Percentiles rank a stretch among this genome's conserved stretches.
These are phyloP conservation scores for Phasia obesa DNA, from an alignment of 2,888 invertebrate genomes.

Conservation along the genomic window DNA sequence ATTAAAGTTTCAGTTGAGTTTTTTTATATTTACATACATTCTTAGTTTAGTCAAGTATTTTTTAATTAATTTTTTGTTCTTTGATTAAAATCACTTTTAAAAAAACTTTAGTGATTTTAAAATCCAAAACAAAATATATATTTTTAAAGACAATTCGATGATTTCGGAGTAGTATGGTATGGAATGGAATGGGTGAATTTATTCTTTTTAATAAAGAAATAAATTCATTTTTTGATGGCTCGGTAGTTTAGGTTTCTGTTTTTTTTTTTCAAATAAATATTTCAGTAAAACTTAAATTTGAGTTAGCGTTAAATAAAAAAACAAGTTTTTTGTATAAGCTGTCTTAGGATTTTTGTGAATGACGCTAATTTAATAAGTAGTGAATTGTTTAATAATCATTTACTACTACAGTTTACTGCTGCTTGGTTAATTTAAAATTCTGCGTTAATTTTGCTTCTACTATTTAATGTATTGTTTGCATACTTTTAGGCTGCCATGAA, in stretches of 20 bases:
- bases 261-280: slow-evolving; percentile 25
- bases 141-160: slow-evolving; percentile 63
- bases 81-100: slow-evolving; percentile 36
- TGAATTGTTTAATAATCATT: slow-evolving; percentile 4
- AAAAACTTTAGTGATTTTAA: slow-evolving; percentile 30
- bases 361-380: slow-evolving; percentile 1
- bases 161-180: slow-evolving; percentile 63
- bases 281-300: slow-evolving; percentile 31
- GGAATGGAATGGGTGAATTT: slow-evolving; percentile 59
- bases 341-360: slow-evolving; percentile 6
- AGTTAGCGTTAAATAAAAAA: not conserved
- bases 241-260: slow-evolving; percentile 60
- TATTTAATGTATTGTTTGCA: slow-evolving; percentile 38
- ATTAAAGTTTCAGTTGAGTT: slow-evolving; percentile 52
- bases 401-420: slow-evolving; percentile 7
- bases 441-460: slow-evolving; percentile 50
- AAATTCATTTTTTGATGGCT: slow-evolving; percentile 62
- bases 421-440: slow-evolving; percentile 37
- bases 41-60: slow-evolving; percentile 28
- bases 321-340: not conserved
- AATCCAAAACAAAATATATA: slow-evolving; percentile 4
- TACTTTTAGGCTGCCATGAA: slow-evolving; percentile 50
- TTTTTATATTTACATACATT: slow-evolving; percentile 51
- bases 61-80: slow-evolving; percentile 19
- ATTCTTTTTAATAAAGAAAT: slow-evolving; percentile 27